phyloP scores from a whole-genome alignment of 2,113 vertebrate species.

The Erpornis zantholeuca region DNA sequence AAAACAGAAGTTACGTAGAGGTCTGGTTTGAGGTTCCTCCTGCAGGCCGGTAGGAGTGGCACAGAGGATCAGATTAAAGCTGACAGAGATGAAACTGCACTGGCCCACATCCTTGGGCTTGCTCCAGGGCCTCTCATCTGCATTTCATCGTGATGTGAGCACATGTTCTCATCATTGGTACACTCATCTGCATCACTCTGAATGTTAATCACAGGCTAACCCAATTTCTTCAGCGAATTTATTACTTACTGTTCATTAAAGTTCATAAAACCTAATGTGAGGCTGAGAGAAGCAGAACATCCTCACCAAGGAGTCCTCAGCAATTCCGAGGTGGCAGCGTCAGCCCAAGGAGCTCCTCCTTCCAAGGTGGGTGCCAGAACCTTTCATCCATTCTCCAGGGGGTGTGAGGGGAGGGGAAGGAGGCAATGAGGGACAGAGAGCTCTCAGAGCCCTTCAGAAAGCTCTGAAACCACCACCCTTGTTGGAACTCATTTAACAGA shows the following conservation, averaged over 20 bases:
- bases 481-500: background rate
- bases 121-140: slow-evolving; percentile 79
- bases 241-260: slow-evolving; percentile 79
- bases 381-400: background rate
- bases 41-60: slow-evolving; percentile 14
- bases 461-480: background rate
- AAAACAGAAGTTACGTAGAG: background rate
- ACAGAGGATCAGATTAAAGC: slow-evolving; percentile 75
- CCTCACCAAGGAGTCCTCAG: slow-evolving; percentile 10
- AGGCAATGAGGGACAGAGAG: background rate
- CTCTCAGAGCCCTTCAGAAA: background rate
- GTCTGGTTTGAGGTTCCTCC: slow-evolving; percentile 53
- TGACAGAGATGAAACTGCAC: slow-evolving; percentile 77
- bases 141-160: slow-evolving; percentile 78
- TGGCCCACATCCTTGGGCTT: slow-evolving; percentile 78
- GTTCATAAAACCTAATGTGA: slow-evolving; percentile 67
- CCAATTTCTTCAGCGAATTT: slow-evolving; percentile 75
- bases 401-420: background rate
- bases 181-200: slow-evolving; percentile 72
- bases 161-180: slow-evolving; percentile 76
- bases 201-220: slow-evolving; percentile 81
- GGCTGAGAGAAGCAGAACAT: slow-evolving; percentile 45
- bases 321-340: background rate
- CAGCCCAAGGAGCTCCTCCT: background rate
- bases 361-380: background rate